Conservation (phyloP, 2,888 invertebrate species). For the Sialis lutaria region DNA sequence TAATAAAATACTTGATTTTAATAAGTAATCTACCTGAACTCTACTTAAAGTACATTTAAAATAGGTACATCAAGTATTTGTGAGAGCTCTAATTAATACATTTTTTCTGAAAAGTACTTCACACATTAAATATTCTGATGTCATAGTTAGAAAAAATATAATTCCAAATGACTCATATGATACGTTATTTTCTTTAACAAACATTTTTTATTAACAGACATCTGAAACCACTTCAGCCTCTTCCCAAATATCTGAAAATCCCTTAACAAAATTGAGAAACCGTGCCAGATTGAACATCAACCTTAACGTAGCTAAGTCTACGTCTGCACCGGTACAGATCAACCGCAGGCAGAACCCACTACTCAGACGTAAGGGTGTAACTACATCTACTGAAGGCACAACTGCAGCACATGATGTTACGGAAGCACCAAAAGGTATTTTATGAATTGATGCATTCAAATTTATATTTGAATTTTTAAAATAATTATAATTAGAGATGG, state of each 20-base stretch:
- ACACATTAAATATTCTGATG: too few species aligned
- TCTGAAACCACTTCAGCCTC: conserved; percentile 10
- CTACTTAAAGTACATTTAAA: too few species aligned
- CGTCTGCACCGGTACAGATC: conserved; percentile 30
- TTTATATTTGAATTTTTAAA: too few species aligned
- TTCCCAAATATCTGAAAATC: conserved; percentile 19
- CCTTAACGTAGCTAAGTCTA: conserved; percentile 24
- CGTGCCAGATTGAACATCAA: conserved; percentile 29
- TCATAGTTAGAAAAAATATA: background rate
- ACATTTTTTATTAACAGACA: conserved; percentile 4
- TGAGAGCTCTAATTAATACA: too few species aligned
- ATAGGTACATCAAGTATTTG: too few species aligned
- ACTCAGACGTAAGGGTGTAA: conserved; percentile 26
- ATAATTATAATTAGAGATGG: too few species aligned
- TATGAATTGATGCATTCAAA: too few species aligned
- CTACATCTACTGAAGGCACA: conserved; percentile 8
- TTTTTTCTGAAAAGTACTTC: too few species aligned
- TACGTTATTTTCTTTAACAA: background rate
- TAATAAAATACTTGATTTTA: too few species aligned
- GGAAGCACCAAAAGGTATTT: background rate
- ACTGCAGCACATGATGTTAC: conserved; percentile 8
- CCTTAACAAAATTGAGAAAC: conserved; percentile 24
- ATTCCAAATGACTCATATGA: background rate
- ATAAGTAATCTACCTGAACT: too few species aligned
- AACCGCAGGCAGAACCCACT: conserved; percentile 35